These are phyloP conservation scores for Anguilla anguilla DNA, from an alignment of 2,797 vertebrate genomes.

Conservation along the genomic window DNA sequence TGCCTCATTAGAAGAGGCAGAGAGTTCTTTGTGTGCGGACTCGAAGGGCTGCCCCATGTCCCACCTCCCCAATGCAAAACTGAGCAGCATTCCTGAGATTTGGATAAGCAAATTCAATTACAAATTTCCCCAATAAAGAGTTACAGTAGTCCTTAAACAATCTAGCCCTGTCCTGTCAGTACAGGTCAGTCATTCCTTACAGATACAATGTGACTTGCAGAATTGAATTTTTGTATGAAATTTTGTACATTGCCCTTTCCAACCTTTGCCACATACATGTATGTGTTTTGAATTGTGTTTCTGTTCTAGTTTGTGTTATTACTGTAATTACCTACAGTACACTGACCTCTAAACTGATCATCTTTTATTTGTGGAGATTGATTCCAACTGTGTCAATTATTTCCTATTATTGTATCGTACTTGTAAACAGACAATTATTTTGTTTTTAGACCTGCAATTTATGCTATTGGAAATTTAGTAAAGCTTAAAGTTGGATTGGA, in stretches of 20 bases:
- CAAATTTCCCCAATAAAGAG: too few species aligned
- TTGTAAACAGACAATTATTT: background rate
- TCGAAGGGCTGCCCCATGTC: background rate
- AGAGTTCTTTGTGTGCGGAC: conserved; percentile 37
- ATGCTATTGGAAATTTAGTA: background rate
- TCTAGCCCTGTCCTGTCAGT: too few species aligned
- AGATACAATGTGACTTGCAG: background rate
- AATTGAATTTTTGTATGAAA: background rate
- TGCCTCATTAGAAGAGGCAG: conserved; percentile 8
- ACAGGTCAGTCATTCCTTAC: too few species aligned
- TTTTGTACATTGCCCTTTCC: background rate
- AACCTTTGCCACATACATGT: background rate
- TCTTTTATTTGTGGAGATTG: background rate
- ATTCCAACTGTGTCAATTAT: background rate
- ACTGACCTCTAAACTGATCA: background rate
- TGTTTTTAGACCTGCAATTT: background rate
- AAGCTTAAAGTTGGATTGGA: background rate
- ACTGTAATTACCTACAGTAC: background rate
- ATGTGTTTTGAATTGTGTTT: background rate
- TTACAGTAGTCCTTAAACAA: too few species aligned
- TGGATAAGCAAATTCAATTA: background rate
- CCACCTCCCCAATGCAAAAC: background rate
- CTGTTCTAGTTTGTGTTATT: background rate
- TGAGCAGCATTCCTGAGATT: background rate
- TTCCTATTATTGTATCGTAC: background rate